These are phyloP conservation scores for Drosophila pseudotakahashii DNA, from an alignment of 2,888 invertebrate genomes.

Conservation along the genomic window DNA sequence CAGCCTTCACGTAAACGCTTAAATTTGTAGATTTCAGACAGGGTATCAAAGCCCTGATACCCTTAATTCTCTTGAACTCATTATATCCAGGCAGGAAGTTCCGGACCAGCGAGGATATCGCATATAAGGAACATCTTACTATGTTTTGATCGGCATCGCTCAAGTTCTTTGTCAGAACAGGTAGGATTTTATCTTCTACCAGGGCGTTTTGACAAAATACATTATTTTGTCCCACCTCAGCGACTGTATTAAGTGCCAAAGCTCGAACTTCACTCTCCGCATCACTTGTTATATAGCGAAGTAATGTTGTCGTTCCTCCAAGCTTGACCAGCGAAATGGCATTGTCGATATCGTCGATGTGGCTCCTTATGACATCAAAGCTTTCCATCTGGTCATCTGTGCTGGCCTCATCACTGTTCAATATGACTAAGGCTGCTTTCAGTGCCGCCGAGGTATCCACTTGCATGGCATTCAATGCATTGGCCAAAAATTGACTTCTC, in stretches of 20 bases:
- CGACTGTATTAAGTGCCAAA: slow-evolving; percentile 89
- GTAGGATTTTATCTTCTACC: slow-evolving; percentile 88
- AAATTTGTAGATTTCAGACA: slow-evolving; percentile 49
- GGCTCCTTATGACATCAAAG: slow-evolving; percentile 52
- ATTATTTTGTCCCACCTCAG: slow-evolving; percentile 94
- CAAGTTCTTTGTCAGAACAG: slow-evolving; percentile 84
- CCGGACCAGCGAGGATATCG: slow-evolving; percentile 62
- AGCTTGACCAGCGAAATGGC: slow-evolving; percentile 64
- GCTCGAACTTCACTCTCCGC: slow-evolving; percentile 87
- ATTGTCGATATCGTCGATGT: slow-evolving; percentile 66
- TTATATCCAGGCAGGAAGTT: slow-evolving; percentile 60
- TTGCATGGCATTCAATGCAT: slow-evolving; percentile 53
- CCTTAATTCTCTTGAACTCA: slow-evolving; percentile 56
- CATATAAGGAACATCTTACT: slow-evolving; percentile 61
- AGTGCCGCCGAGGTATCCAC: slow-evolving; percentile 50
- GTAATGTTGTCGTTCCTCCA: slow-evolving; percentile 52
- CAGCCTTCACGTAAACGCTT: slow-evolving; percentile 61
- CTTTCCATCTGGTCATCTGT: slow-evolving; percentile 52
- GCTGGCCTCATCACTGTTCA: slow-evolving; percentile 31
- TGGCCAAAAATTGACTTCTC: slow-evolving; percentile 49
- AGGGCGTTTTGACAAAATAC: slow-evolving; percentile 90
- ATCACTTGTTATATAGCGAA: slow-evolving; percentile 32
- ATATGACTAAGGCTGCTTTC: slow-evolving; percentile 50
- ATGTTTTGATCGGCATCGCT: slow-evolving; percentile 47
- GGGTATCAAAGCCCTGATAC: slow-evolving; percentile 42